Percentiles rank a stretch among this genome's conserved stretches.
phyloP scores from a whole-genome alignment of 2,888 invertebrate genomes.

The Pterostichus madidus region DNA sequence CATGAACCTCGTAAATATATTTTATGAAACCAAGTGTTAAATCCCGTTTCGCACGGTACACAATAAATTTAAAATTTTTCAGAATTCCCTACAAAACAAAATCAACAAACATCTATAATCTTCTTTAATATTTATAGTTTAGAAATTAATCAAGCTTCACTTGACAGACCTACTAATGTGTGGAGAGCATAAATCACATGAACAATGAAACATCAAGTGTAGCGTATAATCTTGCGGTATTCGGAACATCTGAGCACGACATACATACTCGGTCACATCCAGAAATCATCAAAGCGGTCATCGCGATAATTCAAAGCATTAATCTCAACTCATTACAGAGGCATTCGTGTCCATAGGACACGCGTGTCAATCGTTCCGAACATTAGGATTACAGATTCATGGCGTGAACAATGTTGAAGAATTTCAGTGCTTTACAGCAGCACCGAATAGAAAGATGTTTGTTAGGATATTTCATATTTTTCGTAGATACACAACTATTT shows the following conservation, averaged over 20 bases:
- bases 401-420: too few species aligned
- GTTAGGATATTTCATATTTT: too few species aligned
- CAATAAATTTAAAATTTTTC: neutral
- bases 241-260: constrained; percentile 9
- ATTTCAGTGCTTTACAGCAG: too few species aligned
- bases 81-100: neutral
- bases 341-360: constrained; percentile 24
- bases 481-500: too few species aligned
- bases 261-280: neutral
- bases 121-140: constrained; percentile 7
- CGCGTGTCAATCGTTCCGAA: constrained; percentile 5
- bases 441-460: too few species aligned
- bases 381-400: neutral
- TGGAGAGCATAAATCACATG: constrained; percentile 36
- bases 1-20: neutral
- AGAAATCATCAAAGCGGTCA: constrained; percentile 6
- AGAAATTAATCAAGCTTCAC: constrained; percentile 11
- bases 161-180: neutral
- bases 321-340: constrained; percentile 39
- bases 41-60: neutral
- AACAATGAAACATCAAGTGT: constrained; percentile 32
- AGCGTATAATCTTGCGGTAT: constrained; percentile 33
- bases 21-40: neutral
- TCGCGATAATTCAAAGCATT: constrained; percentile 27
- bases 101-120: constrained; percentile 5